phyloP scores from a whole-genome alignment of 2,888 invertebrate species.

The Chromoteleia sp. region DNA sequence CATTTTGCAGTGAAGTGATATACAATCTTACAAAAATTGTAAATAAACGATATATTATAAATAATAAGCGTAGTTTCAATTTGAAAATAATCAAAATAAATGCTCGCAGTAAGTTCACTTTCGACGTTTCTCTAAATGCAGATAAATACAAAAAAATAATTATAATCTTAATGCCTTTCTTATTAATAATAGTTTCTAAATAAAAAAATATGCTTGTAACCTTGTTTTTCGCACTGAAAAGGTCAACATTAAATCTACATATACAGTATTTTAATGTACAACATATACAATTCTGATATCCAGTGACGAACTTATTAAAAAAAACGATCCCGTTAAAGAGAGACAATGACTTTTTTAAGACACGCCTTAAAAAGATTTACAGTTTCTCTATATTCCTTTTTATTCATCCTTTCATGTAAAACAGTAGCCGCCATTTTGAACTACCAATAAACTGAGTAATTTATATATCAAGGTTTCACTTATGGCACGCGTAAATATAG shows the following conservation, averaged over 20 bases:
- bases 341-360: too few species aligned
- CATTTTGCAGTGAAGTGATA: too few species aligned
- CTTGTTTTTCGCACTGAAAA: not conserved
- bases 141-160: not conserved
- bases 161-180: not conserved
- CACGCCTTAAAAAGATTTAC: not conserved
- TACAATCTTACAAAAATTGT: too few species aligned
- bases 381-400: constrained; percentile 21
- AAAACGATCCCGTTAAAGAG: not conserved
- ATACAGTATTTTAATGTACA: not conserved
- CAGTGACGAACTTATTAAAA: not conserved
- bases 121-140: not conserved
- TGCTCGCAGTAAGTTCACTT: not conserved
- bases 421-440: not conserved
- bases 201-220: not conserved
- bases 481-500: not conserved
- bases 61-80: too few species aligned
- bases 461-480: constrained; percentile 18
- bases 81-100: not conserved
- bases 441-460: constrained; percentile 7
- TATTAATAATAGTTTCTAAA: not conserved
- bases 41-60: too few species aligned
- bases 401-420: not conserved
- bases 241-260: not conserved
- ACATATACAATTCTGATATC: not conserved